Evolutionary conservation across 1,140 invertebrate species (phyloP), one percentile per base, ranked within the genome.

Genomic region (Panulirus ornatus): DNA sequence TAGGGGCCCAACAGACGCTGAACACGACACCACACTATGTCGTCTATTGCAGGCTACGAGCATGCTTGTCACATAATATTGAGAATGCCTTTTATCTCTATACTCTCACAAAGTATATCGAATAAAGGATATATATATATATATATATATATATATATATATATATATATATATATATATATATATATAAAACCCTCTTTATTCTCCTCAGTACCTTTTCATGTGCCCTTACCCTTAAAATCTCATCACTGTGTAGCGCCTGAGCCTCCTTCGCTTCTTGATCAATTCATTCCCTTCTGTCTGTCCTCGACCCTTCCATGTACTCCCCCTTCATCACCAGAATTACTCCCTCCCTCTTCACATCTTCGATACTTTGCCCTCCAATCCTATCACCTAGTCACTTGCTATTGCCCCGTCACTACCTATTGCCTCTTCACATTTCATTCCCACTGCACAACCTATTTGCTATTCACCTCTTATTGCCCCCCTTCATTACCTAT

Each of bases 401-500:
- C 3, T 8, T 44, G 38, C 73, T 76, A 11, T 76, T 42, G 14
- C 3, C 38, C 14, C 70, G 22, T 27, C 3, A 30, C 30, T 27
- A 16, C 70, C 14, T 30, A 36, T 34, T 38, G 14, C 38, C 70
- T 30, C 38, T 38, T 36, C 34, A 16, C 30, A 36, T 14, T 30
- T 3, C 16, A 19, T 76, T 30, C 34, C 40, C 40, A 27, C 73
- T 42, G 14, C 76, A 27, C 6, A 11, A 71, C 70, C 19, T 8
- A 22, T 54, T 54, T 2, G 9, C 22, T 34, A 14, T 16, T 19
- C 70, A 9, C 27, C 1, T 8, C 34, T 71, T 40, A 14, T 71
- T 71, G 70, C 70, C 70, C 70, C 70, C 16, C 3, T 40, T 71
- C 70, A 34, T 71, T 71, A 9, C 70, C 70, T 71, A 34, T 71